phyloP scores from a whole-genome alignment of 2,797 vertebrate genomes.

The Enteromius unitaeniatus region DNA sequence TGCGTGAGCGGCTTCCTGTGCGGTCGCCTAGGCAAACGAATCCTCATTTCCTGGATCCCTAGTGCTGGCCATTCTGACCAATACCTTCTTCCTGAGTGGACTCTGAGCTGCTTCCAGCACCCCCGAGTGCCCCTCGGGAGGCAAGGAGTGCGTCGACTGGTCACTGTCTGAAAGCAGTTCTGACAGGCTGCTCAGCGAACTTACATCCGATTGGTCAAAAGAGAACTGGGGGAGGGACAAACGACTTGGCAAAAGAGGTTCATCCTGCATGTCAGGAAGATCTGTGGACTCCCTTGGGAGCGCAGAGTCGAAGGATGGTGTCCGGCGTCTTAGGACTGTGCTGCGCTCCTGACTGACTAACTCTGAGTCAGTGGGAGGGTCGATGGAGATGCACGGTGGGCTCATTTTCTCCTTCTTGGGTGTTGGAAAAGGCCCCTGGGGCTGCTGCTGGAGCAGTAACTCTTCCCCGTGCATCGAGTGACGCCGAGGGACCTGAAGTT shows the following conservation, averaged over 20 bases:
- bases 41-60: constrained; percentile 58
- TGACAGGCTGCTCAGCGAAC: constrained; percentile 71
- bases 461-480: constrained; percentile 65
- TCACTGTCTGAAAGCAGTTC: constrained; percentile 72
- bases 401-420: constrained; percentile 92
- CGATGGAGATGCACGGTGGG: constrained; percentile 85
- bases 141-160: constrained; percentile 59
- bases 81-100: constrained; percentile 69
- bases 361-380: constrained; percentile 83
- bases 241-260: constrained; percentile 69
- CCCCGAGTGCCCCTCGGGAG: constrained; percentile 48
- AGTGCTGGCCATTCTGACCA: constrained; percentile 67
- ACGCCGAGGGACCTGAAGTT: constrained; percentile 73
- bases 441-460: constrained; percentile 1
- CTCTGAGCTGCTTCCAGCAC: constrained; percentile 62
- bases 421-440: constrained; percentile 74
- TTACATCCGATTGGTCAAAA: constrained; percentile 78
- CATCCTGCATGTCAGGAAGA: constrained; percentile 68
- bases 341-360: constrained; percentile 80
- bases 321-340: constrained; percentile 84
- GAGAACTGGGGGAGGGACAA: constrained; percentile 79
- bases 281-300: constrained; percentile 76
- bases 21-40: constrained; percentile 44
- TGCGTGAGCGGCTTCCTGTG: not conserved
- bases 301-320: constrained; percentile 86